Conservation (phyloP, 2,113 vertebrate genomes). For the Antigone vipio region DNA sequence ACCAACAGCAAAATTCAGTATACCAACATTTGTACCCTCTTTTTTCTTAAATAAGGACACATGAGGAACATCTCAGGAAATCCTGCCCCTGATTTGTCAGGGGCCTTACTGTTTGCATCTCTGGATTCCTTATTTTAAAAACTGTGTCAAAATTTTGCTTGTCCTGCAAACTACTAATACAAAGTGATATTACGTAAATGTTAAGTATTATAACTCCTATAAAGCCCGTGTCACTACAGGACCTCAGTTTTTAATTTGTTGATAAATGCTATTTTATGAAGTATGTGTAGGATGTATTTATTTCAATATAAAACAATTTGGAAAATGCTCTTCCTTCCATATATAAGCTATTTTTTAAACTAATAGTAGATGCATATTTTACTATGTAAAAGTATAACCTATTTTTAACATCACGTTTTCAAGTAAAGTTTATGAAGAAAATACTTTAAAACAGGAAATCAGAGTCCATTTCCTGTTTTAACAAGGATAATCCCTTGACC, state of each 20-base stretch:
- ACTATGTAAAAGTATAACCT: background rate
- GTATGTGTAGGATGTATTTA: background rate
- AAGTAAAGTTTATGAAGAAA: conserved; percentile 25
- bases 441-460: conserved; percentile 42
- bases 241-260: background rate
- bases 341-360: background rate
- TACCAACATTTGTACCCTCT: background rate
- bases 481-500: conserved; percentile 53
- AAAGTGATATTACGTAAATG: background rate
- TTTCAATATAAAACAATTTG: background rate
- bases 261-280: background rate
- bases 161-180: background rate
- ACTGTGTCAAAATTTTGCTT: background rate
- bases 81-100: background rate
- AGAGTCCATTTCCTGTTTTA: conserved; percentile 47
- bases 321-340: background rate
- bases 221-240: background rate
- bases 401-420: conserved; percentile 35
- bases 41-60: background rate
- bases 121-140: background rate
- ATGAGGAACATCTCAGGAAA: background rate
- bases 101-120: background rate
- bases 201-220: background rate
- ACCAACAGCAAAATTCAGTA: background rate
- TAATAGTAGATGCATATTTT: background rate